Evolutionary conservation across 1,140 invertebrate genomes (phyloP).

Genomic region (Heterodera carotae): DNA sequence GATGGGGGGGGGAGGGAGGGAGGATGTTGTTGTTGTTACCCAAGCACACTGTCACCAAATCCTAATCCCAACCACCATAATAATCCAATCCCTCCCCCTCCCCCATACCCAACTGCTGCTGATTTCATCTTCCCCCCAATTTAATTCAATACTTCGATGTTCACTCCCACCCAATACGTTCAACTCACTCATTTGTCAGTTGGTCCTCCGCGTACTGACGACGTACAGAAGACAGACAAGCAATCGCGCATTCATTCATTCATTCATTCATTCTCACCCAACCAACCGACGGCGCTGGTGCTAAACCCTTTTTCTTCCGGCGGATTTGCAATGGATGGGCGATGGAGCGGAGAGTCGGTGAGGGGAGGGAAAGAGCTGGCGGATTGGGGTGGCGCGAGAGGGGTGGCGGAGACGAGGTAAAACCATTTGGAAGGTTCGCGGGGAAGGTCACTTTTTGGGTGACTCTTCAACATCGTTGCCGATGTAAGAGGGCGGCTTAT

Average conservation of each 20-base stretch:
- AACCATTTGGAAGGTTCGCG: not conserved
- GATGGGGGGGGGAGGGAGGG: no score
- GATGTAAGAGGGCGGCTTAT: not conserved
- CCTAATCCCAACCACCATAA: not conserved
- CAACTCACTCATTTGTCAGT: not conserved
- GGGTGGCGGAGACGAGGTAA: not conserved
- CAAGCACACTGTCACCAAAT: not conserved
- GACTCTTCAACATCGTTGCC: not conserved
- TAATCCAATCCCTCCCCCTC: no score
- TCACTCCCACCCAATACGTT: not conserved
- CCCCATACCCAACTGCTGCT: not conserved
- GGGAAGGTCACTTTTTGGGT: constrained; percentile 2
- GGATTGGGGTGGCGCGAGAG: not conserved
- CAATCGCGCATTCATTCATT: not conserved
- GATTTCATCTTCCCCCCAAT: not conserved
- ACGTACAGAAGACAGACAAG: not conserved
- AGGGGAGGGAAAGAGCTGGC: not conserved
- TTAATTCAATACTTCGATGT: not conserved
- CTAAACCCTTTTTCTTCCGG: constrained; percentile 2
- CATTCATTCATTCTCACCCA: not conserved
- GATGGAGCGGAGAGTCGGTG: not conserved
- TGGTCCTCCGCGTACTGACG: no score
- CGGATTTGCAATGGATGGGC: not conserved
- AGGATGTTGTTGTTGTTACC: no score
- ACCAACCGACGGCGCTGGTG: not conserved